These are phyloP conservation scores for Hycleus cichorii DNA, from an alignment of 1,140 invertebrate genomes.

Conservation along the genomic window DNA sequence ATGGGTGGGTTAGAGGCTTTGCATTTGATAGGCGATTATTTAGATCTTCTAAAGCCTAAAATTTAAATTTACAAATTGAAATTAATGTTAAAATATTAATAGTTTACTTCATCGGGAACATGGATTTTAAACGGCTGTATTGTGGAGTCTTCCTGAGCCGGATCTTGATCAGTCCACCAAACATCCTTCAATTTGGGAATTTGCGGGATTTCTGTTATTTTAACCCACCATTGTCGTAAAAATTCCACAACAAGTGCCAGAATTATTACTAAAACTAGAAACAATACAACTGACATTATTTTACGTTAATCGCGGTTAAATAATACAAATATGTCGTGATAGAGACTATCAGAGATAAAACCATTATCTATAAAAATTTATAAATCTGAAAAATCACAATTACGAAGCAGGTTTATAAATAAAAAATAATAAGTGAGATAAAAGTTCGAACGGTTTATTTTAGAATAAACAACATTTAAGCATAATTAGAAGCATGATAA, in stretches of 20 bases:
- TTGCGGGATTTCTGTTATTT: background rate
- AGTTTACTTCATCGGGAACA: conserved; percentile 33
- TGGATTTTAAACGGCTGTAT: conserved; percentile 45
- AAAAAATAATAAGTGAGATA: too few relatives aligned
- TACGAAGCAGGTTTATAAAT: too few relatives aligned
- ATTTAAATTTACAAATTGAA: background rate
- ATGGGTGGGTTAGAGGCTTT: conserved; percentile 48
- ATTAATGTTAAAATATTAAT: background rate
- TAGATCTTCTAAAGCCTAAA: conserved; percentile 55
- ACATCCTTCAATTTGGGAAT: conserved; percentile 20
- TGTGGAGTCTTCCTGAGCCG: conserved; percentile 33
- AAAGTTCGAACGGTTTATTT: too few relatives aligned
- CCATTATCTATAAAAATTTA: background rate
- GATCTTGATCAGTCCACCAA: conserved; percentile 42
- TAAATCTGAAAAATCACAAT: background rate
- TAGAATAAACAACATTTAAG: background rate
- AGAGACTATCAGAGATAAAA: background rate
- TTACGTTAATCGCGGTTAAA: background rate
- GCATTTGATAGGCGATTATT: conserved; percentile 50
- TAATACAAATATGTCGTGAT: background rate
- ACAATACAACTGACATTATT: too few relatives aligned
- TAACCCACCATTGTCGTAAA: too few relatives aligned
- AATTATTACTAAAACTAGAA: too few relatives aligned
- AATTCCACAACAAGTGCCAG: too few relatives aligned
- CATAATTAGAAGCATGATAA: background rate